phyloP scores from a whole-genome alignment of 2,113 vertebrate species.

The Antechinus flavipes region DNA sequence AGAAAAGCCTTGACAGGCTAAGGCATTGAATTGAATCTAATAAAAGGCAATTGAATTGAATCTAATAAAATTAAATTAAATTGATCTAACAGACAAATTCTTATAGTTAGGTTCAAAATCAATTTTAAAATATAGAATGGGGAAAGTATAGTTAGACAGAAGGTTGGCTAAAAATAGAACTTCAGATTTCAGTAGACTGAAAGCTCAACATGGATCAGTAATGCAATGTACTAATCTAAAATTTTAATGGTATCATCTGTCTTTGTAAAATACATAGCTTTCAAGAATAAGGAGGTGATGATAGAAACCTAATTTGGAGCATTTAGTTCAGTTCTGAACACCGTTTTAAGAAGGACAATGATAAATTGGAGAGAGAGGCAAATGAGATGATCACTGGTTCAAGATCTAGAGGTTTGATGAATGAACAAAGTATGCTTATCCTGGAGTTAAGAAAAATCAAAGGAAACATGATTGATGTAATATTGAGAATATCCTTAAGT shows the following conservation, averaged over 20 bases:
- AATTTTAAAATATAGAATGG: neutral
- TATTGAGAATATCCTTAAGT: too few relatives aligned
- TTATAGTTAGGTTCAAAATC: neutral
- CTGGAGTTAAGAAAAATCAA: neutral
- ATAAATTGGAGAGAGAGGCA: neutral
- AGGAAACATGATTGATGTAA: neutral
- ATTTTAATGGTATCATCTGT: neutral
- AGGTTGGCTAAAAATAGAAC: neutral
- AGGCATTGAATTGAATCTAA: neutral
- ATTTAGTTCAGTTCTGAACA: neutral
- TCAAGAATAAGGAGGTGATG: neutral
- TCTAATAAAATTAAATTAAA: neutral
- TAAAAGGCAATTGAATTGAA: too few relatives aligned
- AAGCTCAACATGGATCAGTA: neutral
- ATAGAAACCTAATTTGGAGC: neutral
- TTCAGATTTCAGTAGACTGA: neutral
- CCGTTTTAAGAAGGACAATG: neutral
- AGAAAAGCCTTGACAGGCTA: neutral
- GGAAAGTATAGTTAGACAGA: neutral
- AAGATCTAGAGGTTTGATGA: neutral
- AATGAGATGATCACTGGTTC: neutral
- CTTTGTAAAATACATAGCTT: neutral
- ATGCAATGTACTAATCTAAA: neutral
- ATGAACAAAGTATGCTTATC: neutral
- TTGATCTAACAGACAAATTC: neutral